A percentile compares a stretch with the other conserved stretches of the same genome.
phyloP scores from a whole-genome alignment of 2,797 vertebrate genomes.

The Heterohyrax brucei region DNA sequence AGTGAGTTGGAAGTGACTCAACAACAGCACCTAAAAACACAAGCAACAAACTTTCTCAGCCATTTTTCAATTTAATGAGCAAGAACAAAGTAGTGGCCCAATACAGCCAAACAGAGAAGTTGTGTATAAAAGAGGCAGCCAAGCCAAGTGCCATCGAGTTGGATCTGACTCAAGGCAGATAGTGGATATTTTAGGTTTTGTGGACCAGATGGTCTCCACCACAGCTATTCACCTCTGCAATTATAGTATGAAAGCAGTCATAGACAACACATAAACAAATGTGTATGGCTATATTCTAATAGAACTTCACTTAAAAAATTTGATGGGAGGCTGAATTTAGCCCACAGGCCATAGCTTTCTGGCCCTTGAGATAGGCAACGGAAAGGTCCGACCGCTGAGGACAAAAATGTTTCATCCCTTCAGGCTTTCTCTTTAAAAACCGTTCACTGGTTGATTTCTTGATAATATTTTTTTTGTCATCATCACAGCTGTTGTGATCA shows the following conservation, averaged over 20 bases:
- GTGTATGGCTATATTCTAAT: not conserved
- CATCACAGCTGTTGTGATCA: not conserved
- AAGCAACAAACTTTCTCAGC: not conserved
- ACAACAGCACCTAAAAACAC: not conserved
- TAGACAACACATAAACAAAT: not conserved
- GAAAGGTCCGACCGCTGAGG: not conserved
- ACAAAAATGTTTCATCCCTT: not conserved
- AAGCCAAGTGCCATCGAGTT: no score
- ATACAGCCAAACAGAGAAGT: slow-evolving; percentile 2
- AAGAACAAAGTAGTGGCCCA: slow-evolving; percentile 12
- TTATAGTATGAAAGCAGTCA: not conserved
- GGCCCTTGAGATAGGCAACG: slow-evolving; percentile 40
- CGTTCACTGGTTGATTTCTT: slow-evolving; percentile 34
- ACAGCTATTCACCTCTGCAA: not conserved
- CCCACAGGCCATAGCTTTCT: not conserved
- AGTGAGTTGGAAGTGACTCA: not conserved
- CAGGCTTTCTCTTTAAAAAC: slow-evolving; percentile 26
- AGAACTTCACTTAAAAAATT: slow-evolving; percentile 1
- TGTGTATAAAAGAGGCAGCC: slow-evolving; percentile 7
- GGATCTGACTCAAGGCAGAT: not conserved
- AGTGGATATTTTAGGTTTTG: not conserved
- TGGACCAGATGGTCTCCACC: not conserved
- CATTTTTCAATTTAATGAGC: slow-evolving; percentile 26
- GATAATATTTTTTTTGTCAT: not conserved
- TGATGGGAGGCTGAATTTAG: not conserved